Evolutionary conservation across 2,888 invertebrate species (phyloP), one percentile per base, ranked within the genome.

Genomic region (Thelaira solivaga): DNA sequence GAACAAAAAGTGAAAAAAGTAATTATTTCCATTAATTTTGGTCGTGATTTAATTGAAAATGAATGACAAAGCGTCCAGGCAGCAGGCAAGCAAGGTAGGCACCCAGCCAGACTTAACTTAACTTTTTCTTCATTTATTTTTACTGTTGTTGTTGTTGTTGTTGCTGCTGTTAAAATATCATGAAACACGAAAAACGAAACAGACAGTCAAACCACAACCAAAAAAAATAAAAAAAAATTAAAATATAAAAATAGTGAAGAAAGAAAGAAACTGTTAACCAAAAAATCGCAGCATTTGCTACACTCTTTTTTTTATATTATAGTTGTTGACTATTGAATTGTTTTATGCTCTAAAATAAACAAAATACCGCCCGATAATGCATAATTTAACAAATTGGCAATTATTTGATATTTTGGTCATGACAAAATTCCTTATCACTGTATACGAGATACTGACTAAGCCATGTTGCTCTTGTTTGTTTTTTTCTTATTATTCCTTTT

Each of bases 291-390:
- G 73, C 76, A 67, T 39, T 78, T 76, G 76, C 62, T 68, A 29
- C 64, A 71, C 73, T 67, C 31, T 67, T 57, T 45, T 22, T 53
- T 34, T 64, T n/a, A n/a, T n/a, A n/a, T n/a, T n/a, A n/a, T n/a
- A n/a, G n/a, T n/a, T n/a, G n/a, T n/a, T 81, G 81, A 79, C 68
- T 69, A 80, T 80, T 76, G 81, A 67, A 80, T 84, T 51, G 43
- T 34, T 29, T 29, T 41, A 41, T 8, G 1, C 20, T 75, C 73
- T 53, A 75, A 73, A 84, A 86, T 84, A 86, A 85, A 86, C 85
- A 87, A 85, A 86, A 85, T 84, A 84, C 85, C 86, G 84, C 83
- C 71, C 87, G 84, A 85, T 84, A 83, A 88, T 88, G 88, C 88
- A 88, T 88, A 88, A 88, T 88, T 88, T 88, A 87, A 86, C 80